These are phyloP conservation scores for Aulostomus chinensis DNA, from an alignment of 2,797 vertebrate species.

Conservation along the genomic window DNA sequence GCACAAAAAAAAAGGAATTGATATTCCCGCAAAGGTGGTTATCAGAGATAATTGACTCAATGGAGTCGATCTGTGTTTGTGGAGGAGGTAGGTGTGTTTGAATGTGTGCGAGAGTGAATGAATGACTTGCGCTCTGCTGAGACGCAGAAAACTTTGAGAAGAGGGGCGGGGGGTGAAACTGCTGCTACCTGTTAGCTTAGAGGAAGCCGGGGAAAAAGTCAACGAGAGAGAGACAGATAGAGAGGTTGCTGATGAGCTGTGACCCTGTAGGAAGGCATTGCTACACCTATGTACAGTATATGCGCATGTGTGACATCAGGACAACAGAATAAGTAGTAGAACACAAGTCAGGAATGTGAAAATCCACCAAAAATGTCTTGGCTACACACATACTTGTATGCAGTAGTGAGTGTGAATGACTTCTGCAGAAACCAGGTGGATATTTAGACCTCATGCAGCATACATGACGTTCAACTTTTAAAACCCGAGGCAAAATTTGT, in stretches of 20 bases:
- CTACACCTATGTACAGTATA: no score
- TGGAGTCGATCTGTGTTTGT: slow-evolving; percentile 20
- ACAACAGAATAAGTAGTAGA: neutral
- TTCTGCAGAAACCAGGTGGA: no score
- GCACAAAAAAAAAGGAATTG: slow-evolving; percentile 15
- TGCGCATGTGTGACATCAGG: no score
- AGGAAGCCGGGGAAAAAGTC: neutral
- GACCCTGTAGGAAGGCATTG: slow-evolving; percentile 35
- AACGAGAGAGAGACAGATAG: neutral
- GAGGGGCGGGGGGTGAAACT: slow-evolving; percentile 50
- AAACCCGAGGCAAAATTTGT: no score
- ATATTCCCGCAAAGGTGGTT: slow-evolving; percentile 35
- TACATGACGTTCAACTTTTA: no score
- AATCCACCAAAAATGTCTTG: slow-evolving; percentile 1
- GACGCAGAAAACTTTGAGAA: slow-evolving; percentile 59
- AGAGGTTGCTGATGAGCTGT: slow-evolving; percentile 21
- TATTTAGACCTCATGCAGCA: no score
- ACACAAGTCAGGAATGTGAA: neutral
- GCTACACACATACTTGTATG: no score
- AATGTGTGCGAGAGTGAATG: slow-evolving; percentile 47
- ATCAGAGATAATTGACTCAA: slow-evolving; percentile 15
- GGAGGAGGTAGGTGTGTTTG: slow-evolving; percentile 48
- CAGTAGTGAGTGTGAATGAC: no score
- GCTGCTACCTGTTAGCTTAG: slow-evolving; percentile 72
- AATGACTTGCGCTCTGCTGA: slow-evolving; percentile 54